phyloP scores from a whole-genome alignment of 2,888 invertebrate species.

The Tetanocera ferruginea region DNA sequence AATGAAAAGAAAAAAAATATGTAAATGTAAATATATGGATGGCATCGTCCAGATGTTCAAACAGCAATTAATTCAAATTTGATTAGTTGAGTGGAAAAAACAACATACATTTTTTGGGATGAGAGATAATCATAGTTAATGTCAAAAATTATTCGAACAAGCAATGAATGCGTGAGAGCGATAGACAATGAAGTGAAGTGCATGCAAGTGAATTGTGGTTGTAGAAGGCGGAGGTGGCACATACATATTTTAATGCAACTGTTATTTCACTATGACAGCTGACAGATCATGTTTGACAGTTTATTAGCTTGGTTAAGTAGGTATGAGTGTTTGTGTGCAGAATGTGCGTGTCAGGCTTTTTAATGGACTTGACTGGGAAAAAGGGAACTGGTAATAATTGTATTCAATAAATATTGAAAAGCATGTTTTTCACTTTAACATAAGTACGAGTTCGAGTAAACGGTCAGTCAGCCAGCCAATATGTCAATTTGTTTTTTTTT shows the following conservation, averaged over 20 bases:
- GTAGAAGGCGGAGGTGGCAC: not conserved
- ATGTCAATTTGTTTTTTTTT: conserved; percentile 5
- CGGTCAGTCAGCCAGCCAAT: not conserved
- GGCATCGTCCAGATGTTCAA: not conserved
- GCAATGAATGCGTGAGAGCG: no score
- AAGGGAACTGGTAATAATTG: conserved; percentile 7
- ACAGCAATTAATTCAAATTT: not conserved
- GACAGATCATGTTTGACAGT: conserved; percentile 30
- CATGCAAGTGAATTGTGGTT: not conserved
- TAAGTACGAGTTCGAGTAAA: not conserved
- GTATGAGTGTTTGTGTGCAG: not conserved
- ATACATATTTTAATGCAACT: not conserved
- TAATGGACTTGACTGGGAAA: not conserved
- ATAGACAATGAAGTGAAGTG: no score
- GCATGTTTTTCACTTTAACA: conserved; percentile 13
- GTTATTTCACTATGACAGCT: conserved; percentile 31
- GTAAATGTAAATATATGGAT: not conserved
- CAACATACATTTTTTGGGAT: not conserved
- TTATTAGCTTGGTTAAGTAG: not conserved
- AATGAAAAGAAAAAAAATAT: not conserved
- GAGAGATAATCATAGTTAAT: not conserved
- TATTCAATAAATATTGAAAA: conserved; percentile 5
- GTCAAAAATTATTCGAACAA: no score
- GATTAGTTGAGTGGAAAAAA: not conserved
- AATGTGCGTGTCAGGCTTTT: not conserved